phyloP scores from a whole-genome alignment of 2,797 vertebrate species.

The Myotis vivesi region DNA sequence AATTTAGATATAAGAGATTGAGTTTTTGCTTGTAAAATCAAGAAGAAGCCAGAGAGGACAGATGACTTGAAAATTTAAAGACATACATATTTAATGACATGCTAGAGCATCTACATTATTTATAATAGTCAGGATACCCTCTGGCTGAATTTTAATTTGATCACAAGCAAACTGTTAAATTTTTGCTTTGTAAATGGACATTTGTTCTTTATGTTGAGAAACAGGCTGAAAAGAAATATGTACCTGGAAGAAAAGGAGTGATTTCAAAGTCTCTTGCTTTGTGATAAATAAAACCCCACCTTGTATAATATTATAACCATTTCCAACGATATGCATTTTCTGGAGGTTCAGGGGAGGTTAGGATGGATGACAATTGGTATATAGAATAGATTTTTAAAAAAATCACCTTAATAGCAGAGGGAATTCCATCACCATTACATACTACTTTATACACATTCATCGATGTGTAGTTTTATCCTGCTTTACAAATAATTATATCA shows the following conservation, averaged over 20 bases:
- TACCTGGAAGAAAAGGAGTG: not conserved
- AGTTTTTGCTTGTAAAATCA: not conserved
- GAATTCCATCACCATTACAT: not conserved
- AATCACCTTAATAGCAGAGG: not conserved
- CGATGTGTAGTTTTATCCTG: not conserved
- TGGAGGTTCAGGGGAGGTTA: not conserved
- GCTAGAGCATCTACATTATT: constrained; percentile 47
- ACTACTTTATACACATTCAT: not conserved
- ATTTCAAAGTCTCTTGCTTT: not conserved
- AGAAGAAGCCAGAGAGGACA: not conserved
- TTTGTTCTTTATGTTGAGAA: constrained; percentile 3
- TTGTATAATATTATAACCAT: not conserved
- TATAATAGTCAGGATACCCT: constrained; percentile 30
- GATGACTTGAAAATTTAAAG: constrained; percentile 10
- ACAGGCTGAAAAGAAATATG: not conserved
- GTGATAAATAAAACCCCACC: not conserved
- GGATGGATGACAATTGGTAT: not conserved
- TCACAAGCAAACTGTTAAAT: constrained; percentile 24
- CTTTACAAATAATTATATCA: not conserved
- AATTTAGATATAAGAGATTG: not conserved
- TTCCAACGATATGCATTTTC: not conserved
- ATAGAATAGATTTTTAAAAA: not conserved
- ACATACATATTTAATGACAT: constrained; percentile 35
- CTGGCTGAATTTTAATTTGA: constrained; percentile 62
- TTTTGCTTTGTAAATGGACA: not conserved